Evolutionary conservation across 2,888 invertebrate species (phyloP), one percentile per base, ranked within the genome.

Genomic region (Macrosoma leucophasiata): DNA sequence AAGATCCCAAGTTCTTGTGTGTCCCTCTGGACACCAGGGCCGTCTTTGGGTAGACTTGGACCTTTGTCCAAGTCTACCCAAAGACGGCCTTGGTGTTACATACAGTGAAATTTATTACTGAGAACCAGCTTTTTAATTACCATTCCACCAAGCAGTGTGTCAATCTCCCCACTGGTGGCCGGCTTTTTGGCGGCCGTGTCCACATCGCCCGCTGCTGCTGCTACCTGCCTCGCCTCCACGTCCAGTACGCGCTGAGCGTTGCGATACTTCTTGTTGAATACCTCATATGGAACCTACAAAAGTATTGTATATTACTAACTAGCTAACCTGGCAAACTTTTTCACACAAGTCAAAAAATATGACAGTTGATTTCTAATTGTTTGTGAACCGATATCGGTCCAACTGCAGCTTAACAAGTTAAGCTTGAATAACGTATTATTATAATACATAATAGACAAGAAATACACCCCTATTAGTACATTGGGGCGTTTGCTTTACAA

Each of bases 231-330:
- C 0, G 94, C 94, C 68, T 96, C 98, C 37, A 97, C 87, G 61
- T 98, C 98, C 36, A 99, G 81, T 7, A 92, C 91, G 57, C 98
- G 96, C 74, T 99, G 98, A 2, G 97, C 95, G 25, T 93, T 90
- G 33, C 98, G 91, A 71, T 98, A 99, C 58, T 95, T 95, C 73
- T 98, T 98, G 78, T 99, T 99, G 47, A 99, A 86, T 28, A 98
- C 90, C 79, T 99, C 99, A 64, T 98, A 99, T 1, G 98, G 98
- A 46, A 98, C 97, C 95, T 96, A 55, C 10, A 67, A 51, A 34
- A 25, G 4, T 14, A 29, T 6, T 11, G 7, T 36, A 19, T 19
- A 17, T 22, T 32, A 22, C 29, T 17, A 23, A 29, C 11, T 4
- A 12, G 13, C 2, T 19, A 30, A 17, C 17, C 7, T 17, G 4